These are phyloP conservation scores for Phyllotreta cruciferae DNA, from an alignment of 2,888 invertebrate species.

Conservation along the genomic window DNA sequence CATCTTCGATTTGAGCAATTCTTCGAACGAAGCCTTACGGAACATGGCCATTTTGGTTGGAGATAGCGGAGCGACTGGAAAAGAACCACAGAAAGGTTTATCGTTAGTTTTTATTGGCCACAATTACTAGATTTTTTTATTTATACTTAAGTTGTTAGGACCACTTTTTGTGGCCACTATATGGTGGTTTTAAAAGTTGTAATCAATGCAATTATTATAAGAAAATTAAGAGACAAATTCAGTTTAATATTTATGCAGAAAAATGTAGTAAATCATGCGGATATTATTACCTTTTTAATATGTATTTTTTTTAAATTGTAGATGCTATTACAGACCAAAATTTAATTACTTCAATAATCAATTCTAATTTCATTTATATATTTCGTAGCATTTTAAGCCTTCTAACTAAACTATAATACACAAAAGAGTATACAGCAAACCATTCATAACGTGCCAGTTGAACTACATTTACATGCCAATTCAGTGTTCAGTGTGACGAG, in stretches of 20 bases:
- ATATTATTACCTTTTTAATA: too few relatives aligned
- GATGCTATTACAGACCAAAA: too few relatives aligned
- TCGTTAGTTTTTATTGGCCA: neutral
- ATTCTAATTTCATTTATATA: too few relatives aligned
- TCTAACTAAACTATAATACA: neutral
- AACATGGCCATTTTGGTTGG: conserved; percentile 73
- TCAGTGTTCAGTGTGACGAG: neutral
- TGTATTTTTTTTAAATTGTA: too few relatives aligned
- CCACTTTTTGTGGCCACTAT: too few relatives aligned
- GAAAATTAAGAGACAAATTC: too few relatives aligned
- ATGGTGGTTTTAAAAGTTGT: too few relatives aligned
- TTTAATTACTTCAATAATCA: too few relatives aligned
- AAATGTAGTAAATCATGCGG: too few relatives aligned
- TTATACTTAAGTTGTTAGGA: too few relatives aligned
- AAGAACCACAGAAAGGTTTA: conserved; percentile 22
- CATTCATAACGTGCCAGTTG: conserved; percentile 4
- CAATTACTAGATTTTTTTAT: neutral
- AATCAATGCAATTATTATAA: too few relatives aligned
- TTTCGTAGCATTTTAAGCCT: neutral
- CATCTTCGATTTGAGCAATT: conserved; percentile 61
- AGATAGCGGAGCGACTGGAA: conserved; percentile 75
- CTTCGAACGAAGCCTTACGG: conserved; percentile 68
- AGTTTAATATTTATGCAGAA: too few relatives aligned
- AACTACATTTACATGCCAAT: neutral
- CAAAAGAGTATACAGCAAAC: conserved; percentile 2